phyloP scores from a whole-genome alignment of 2,797 vertebrate species.

The Tragopan temminckii region DNA sequence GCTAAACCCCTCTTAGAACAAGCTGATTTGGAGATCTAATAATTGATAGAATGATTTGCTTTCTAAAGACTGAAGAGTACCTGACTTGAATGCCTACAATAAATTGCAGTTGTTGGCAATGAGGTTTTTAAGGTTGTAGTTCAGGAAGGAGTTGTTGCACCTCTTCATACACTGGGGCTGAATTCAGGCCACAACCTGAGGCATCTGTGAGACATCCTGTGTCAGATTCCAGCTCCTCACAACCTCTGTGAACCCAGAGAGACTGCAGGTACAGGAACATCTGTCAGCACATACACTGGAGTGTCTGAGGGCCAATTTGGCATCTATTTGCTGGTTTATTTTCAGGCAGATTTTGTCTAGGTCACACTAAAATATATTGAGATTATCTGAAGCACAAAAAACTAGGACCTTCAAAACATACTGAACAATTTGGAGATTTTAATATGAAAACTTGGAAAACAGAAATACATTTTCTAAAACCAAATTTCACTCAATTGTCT shows the following conservation, averaged over 20 bases:
- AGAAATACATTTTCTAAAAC: background rate
- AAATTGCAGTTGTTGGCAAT: background rate
- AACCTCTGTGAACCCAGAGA: background rate
- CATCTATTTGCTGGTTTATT: background rate
- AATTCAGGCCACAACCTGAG: background rate
- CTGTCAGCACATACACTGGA: background rate
- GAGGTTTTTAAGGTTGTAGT: background rate
- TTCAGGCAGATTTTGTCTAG: background rate
- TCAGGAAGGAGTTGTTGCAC: background rate
- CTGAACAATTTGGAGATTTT: background rate
- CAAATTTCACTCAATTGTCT: background rate
- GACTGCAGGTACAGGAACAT: background rate
- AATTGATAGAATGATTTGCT: background rate
- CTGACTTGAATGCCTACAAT: background rate
- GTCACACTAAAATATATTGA: background rate
- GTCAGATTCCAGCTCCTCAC: background rate
- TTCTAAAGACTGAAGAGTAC: background rate
- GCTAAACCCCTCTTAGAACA: background rate
- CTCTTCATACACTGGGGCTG: background rate
- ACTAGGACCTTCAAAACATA: background rate
- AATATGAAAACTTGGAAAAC: constrained; percentile 5
- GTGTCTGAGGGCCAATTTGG: background rate
- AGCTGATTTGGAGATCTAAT: background rate
- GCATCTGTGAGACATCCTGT: background rate
- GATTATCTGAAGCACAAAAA: background rate